phyloP scores from a whole-genome alignment of 1,140 invertebrate genomes.

The Melitaea cinxia region DNA sequence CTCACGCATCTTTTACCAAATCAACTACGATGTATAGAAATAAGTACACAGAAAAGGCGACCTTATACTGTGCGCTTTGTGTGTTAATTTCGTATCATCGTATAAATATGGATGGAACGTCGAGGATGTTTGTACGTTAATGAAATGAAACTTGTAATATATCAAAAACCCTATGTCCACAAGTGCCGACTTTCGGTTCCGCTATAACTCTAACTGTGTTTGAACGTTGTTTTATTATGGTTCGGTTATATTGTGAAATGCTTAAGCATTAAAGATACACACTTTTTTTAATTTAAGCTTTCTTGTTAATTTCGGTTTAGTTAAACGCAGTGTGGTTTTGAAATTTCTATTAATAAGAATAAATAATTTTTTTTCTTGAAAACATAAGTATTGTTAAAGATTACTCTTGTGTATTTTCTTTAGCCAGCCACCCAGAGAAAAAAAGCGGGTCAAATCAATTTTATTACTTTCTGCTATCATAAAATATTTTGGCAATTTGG shows the following conservation, averaged over 20 bases:
- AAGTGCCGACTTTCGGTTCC: conserved; percentile 32
- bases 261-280: not conserved
- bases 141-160: conserved; percentile 48
- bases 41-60: not conserved
- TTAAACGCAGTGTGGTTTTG: too few species aligned
- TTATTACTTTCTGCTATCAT: too few species aligned
- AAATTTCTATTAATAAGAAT: too few species aligned
- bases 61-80: conserved; percentile 23
- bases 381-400: too few species aligned
- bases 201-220: conserved; percentile 37
- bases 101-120: not conserved
- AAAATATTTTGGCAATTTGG: too few species aligned
- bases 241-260: not conserved
- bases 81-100: conserved; percentile 20
- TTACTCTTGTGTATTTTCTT: too few species aligned
- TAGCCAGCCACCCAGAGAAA: too few species aligned
- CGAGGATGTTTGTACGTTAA: conserved; percentile 38
- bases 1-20: conserved; percentile 19
- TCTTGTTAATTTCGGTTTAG: too few species aligned
- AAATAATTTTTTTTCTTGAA: too few species aligned
- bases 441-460: too few species aligned
- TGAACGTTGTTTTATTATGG: conserved; percentile 1
- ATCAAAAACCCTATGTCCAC: conserved; percentile 44
- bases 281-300: too few species aligned
- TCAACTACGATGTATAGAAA: not conserved